Evolutionary conservation across 2,888 invertebrate genomes (phyloP).

Genomic region (Euspilapteryx auroguttella): DNA sequence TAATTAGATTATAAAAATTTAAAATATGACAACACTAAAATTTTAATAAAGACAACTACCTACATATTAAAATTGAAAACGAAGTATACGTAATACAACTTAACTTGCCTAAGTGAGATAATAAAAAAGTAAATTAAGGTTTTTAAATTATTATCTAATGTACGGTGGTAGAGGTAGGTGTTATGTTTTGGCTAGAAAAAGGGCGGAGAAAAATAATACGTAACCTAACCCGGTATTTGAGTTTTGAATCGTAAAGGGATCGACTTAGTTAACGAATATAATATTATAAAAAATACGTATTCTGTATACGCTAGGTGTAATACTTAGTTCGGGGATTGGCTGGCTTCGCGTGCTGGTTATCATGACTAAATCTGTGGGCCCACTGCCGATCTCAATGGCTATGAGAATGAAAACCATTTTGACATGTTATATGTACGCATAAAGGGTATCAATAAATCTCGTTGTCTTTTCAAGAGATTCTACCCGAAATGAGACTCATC

Average conservation of each 20-base stretch:
- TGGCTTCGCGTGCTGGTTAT: too few species aligned
- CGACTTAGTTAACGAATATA: constrained; percentile 47
- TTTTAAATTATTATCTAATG: constrained; percentile 57
- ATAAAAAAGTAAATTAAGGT: constrained; percentile 51
- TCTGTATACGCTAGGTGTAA: constrained; percentile 57
- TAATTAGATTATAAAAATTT: constrained; percentile 36
- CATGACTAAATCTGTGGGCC: too few species aligned
- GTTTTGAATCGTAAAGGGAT: too few species aligned
- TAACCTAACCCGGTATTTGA: constrained; percentile 19
- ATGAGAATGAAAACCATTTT: too few species aligned
- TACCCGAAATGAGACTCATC: too few species aligned
- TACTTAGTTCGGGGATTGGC: too few species aligned
- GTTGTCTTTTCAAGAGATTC: too few species aligned
- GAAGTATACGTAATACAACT: constrained; percentile 61
- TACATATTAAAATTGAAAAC: constrained; percentile 57
- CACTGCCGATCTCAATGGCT: too few species aligned
- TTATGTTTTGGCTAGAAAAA: constrained; percentile 40
- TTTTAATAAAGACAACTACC: too few species aligned
- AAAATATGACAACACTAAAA: too few species aligned
- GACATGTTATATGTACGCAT: too few species aligned
- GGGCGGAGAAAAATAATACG: constrained; percentile 1
- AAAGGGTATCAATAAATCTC: too few species aligned
- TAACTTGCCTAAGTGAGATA: constrained; percentile 62
- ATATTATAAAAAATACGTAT: constrained; percentile 45
- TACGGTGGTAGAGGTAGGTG: constrained; percentile 51